Percentiles rank a stretch among this genome's conserved stretches.
Conservation (phyloP, 2,113 vertebrate genomes). For the Piaya cayana region DNA sequence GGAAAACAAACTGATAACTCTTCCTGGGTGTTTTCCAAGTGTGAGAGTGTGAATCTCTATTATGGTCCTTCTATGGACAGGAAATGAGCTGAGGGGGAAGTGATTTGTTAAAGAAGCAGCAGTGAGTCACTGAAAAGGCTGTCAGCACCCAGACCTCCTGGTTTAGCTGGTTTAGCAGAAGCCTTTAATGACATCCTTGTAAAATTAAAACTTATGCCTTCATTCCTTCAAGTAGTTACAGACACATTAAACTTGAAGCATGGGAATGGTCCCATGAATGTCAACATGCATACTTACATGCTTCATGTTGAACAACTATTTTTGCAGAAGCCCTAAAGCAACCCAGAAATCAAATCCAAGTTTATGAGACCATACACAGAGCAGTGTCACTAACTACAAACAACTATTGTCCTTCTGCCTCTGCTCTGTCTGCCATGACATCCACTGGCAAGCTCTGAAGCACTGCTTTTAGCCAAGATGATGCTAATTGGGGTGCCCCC, state of each 20-base stretch:
- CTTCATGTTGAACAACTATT: background rate
- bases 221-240: background rate
- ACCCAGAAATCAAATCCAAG: background rate
- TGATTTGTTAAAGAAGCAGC: background rate
- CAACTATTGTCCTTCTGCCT: rapidly evolving
- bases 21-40: background rate
- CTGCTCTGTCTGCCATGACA: rapidly evolving
- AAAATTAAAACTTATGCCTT: background rate
- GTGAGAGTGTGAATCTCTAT: background rate
- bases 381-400: background rate
- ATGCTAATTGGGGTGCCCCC: no score
- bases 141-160: background rate
- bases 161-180: background rate
- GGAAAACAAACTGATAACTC: background rate
- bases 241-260: background rate
- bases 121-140: background rate
- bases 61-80: background rate
- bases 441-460: background rate
- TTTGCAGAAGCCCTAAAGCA: background rate
- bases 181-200: background rate
- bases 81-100: background rate
- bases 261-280: background rate
- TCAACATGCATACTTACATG: no score
- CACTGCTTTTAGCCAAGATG: background rate
- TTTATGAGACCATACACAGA: background rate